Evolutionary conservation across 2,888 invertebrate species (phyloP).

Genomic region (Clostera curtula): DNA sequence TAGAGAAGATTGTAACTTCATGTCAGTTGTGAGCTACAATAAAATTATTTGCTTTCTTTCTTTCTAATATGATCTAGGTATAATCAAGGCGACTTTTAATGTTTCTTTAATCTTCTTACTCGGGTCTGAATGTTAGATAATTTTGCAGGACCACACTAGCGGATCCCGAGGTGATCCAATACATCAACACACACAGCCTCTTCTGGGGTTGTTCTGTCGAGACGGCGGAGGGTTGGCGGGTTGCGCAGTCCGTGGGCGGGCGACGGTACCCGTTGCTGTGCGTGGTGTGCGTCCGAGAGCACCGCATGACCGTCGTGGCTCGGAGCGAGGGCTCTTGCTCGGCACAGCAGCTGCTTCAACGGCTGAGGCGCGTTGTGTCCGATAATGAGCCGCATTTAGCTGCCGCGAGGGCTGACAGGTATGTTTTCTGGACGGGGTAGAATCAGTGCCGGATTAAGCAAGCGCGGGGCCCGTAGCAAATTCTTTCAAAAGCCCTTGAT

Average conservation of each 20-base stretch:
- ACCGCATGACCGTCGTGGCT: conserved; percentile 94
- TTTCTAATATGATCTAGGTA: no score
- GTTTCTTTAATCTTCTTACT: no score
- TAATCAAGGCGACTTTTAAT: no score
- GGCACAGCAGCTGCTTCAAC: conserved; percentile 79
- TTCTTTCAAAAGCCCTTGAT: no score
- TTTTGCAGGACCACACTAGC: conserved; percentile 78
- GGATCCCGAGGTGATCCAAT: conserved; percentile 83
- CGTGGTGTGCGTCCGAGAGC: conserved; percentile 91
- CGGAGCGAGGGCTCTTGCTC: conserved; percentile 91
- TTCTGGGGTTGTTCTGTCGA: conserved; percentile 96
- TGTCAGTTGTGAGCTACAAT: no score
- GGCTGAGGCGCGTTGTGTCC: conserved; percentile 83
- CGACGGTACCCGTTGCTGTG: conserved; percentile 89
- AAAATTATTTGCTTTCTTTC: no score
- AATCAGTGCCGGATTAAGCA: no score
- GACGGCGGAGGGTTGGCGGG: conserved; percentile 93
- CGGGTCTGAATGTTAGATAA: no score
- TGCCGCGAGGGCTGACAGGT: conserved; percentile 91
- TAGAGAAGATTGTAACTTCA: no score
- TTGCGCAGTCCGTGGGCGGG: conserved; percentile 90
- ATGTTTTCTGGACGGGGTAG: conserved; percentile 10
- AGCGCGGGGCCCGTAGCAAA: no score
- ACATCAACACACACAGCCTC: conserved; percentile 87
- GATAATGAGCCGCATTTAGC: conserved; percentile 92